Evolutionary conservation across 2,113 vertebrate species (phyloP).

Genomic region (Macaca nemestrina): DNA sequence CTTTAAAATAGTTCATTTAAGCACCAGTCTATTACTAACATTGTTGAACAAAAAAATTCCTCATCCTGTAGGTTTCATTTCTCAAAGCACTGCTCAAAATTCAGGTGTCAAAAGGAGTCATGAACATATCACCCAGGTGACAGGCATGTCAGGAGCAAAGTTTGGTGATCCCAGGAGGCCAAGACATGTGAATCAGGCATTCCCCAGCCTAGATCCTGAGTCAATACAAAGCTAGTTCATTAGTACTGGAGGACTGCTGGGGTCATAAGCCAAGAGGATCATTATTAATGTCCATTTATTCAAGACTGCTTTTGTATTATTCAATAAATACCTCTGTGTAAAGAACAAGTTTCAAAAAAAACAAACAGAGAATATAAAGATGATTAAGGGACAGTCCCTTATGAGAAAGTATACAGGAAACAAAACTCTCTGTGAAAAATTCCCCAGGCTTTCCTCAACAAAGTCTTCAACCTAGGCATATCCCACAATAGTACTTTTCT

Average conservation of each 20-base stretch:
- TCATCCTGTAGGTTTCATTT: background rate
- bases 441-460: background rate
- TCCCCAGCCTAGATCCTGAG: background rate
- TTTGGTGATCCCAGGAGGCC: background rate
- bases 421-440: background rate
- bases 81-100: background rate
- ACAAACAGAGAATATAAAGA: background rate
- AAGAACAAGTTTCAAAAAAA: background rate
- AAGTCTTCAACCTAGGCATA: background rate
- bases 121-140: background rate
- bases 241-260: fast-evolving
- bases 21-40: background rate
- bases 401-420: background rate
- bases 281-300: background rate
- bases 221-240: too few relatives aligned
- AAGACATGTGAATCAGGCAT: background rate
- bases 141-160: background rate
- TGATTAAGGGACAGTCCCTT: background rate
- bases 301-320: background rate
- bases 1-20: background rate
- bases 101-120: background rate
- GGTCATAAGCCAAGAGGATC: background rate
- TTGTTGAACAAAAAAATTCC: background rate
- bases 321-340: background rate
- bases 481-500: background rate